Base-by-base conservation (phyloP, 2,113 vertebrate genomes). In the Manacus vitellinus region DNA sequence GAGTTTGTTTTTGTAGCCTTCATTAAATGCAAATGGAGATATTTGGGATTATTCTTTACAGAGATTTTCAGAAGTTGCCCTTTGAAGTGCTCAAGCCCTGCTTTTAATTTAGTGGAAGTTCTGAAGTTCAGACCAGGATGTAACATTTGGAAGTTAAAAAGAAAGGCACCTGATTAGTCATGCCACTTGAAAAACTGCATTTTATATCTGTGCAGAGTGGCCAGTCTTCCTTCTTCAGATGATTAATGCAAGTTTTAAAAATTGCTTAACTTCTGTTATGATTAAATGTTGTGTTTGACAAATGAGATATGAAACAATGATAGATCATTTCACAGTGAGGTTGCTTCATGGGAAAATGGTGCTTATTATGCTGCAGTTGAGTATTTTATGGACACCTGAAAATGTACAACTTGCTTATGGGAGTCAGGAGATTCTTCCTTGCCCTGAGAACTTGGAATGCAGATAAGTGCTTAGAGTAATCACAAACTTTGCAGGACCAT, bases 271-370 rank as follows among this genome's bases (percentile, higher is more conserved):
- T 95, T 71, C 58, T 81, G 73, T 93, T 94, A 67, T 59, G 89
- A 55, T 67, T 94, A 92, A 89, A 78, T 84, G 86, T 80, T 85
- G 43, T 20, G 59, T 81, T 74, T 97, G 94, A 92, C 83, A 94
- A 91, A 94, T 68, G 87, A 92, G 84, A 56, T 37, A 10, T 20
- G 88, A 95, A 94, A 44, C 81, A 89, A 81, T 85, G 85, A 94
- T 78, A 70, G 84, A 92, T 95, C 61, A 43, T 82, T 89, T 84
- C 74, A 68, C 66, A 56, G 39, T n/a, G 82, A 82, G 28, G 0
- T 70, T 72, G 70, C 78, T 87, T 76, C 25, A 13, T n/a, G 52
- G 70, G 44, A 79, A 85, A 72, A 88, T 24, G 37, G 58, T 93
- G n/a, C 71, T 94, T 82, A n/a, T 65, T 89, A 21, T 52, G 27